Base-by-base conservation (phyloP, 2,113 vertebrate species). In the Connochaetes taurinus region DNA sequence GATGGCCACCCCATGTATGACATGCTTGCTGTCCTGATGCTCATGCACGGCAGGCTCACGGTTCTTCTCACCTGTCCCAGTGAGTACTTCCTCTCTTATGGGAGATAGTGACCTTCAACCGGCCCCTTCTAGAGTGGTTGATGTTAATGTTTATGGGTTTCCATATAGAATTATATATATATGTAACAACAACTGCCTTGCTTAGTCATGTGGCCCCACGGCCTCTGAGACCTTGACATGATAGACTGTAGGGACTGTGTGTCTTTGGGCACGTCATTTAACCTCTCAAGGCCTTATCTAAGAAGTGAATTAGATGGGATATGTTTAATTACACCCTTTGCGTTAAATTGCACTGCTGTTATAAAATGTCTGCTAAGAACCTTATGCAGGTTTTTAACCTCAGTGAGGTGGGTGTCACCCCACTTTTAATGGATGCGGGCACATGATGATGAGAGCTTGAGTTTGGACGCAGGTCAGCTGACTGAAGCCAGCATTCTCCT, bases 11-110 rank as follows among this genome's bases (percentile, higher is more conserved):
- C 6, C 33, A 1, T 33, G 6, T 4, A 16, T 13, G 9, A 52
- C 13, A 2, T 1, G 6, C 8, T 94, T 52, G 23, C 47, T 76
- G 14, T 62, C 53, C 6, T 6, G 5, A 31, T 43, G 52, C 43
- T 29, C 1, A n/a, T 67, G n/a, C 29, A 3, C 17, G 25, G n/a
- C 25, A 36, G n/a, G 67, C 33, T 4, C 15, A 13, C 0, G 3
- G 50, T 53, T 33, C 2, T 62, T 27, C 57, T 52, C 74, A 27
- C 13, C 10, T 81, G 64, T 47, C 58, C 40, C 15, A 3, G 50
- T 33, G 71, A 40, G 25, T 33, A 2, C 58, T 47, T 23, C 17
- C 8, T 67, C 64, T 64, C 6, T 57, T 60, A n/a, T 15, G 62
- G 90, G 36, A 86, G 23, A 74, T 17, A 0, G 33, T 93, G 25